Percentiles rank a stretch among this genome's conserved stretches.
Conservation (phyloP, 2,113 vertebrate species). For the Cynocephalus volans region DNA sequence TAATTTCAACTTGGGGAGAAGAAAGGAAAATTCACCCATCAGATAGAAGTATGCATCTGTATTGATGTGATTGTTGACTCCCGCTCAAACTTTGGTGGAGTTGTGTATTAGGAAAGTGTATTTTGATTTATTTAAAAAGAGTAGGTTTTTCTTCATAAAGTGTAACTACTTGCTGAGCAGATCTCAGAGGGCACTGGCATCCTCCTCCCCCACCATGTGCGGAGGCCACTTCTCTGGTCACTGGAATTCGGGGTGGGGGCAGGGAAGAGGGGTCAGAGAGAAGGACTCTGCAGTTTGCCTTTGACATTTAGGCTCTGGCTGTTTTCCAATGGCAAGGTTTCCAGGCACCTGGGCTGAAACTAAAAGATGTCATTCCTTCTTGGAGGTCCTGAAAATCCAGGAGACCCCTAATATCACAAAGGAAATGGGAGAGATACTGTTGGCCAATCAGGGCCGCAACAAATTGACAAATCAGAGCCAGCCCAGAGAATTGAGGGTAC, state of each 20-base stretch:
- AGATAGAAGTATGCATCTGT: background rate
- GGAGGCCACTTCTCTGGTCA: fast-evolving
- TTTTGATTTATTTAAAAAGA: background rate
- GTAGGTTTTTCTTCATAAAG: background rate
- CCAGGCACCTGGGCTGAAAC: background rate
- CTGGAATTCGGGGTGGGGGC: background rate
- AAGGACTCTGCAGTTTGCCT: background rate
- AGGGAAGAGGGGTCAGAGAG: background rate
- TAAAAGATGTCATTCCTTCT: background rate
- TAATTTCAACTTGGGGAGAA: background rate
- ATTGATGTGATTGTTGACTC: background rate
- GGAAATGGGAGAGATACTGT: background rate
- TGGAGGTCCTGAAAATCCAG: background rate
- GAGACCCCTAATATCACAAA: background rate
- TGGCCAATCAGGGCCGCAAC: background rate
- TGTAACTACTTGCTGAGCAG: background rate
- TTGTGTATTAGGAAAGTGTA: background rate
- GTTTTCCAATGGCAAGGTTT: background rate
- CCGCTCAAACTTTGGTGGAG: background rate
- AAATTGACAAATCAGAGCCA: background rate
- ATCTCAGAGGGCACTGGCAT: background rate
- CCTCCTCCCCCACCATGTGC: too few relatives aligned
- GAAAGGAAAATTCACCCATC: background rate
- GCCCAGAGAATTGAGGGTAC: background rate
- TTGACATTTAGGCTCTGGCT: background rate